Conservation (phyloP, 2,888 invertebrate species). For the Anorthoa munda region DNA sequence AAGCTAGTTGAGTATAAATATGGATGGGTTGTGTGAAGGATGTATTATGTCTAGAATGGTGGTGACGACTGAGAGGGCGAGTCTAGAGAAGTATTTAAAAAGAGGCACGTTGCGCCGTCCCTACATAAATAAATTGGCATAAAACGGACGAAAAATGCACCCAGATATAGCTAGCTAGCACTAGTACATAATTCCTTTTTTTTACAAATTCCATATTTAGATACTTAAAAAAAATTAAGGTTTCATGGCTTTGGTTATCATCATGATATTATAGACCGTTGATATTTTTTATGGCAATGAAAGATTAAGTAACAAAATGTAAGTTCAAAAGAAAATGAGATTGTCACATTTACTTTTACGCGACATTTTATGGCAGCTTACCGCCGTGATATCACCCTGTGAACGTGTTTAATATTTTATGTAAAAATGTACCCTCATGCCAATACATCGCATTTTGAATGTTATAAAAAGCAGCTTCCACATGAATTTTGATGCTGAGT, state of each 20-base stretch:
- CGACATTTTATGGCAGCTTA: conserved; percentile 7
- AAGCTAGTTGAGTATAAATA: no score
- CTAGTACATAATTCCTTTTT: no score
- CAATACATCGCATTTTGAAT: neutral
- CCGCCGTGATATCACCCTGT: neutral
- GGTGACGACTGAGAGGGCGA: no score
- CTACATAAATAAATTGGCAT: no score
- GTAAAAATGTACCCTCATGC: neutral
- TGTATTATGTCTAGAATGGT: no score
- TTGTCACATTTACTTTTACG: conserved; percentile 10
- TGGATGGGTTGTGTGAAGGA: no score
- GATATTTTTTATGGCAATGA: neutral
- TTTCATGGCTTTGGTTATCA: neutral
- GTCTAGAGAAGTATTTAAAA: no score
- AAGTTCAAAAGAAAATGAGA: conserved; percentile 3
- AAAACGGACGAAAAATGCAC: no score
- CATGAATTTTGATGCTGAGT: neutral
- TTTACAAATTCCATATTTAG: no score
- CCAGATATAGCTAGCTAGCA: no score
- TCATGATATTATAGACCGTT: neutral
- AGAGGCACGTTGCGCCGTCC: no score
- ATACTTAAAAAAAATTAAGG: no score
- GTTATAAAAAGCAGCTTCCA: neutral
- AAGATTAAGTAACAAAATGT: conserved; percentile 2
- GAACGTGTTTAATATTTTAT: neutral